These are phyloP conservation scores for Isaurus tuberculatus DNA, from an alignment of 92 coral and sea anemone genomes.

Conservation along the genomic window DNA sequence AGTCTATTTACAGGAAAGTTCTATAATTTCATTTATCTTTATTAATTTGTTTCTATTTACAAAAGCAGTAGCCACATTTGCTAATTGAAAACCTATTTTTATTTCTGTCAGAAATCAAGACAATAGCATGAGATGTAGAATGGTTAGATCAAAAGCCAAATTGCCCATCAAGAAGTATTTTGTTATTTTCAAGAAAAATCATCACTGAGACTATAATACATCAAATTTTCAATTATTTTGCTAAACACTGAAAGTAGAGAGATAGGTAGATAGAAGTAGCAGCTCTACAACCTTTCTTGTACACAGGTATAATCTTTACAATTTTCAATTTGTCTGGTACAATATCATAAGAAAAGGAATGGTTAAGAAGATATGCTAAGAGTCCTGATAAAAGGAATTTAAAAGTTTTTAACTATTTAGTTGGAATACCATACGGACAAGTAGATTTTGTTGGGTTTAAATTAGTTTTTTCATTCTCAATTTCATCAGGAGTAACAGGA, in stretches of 20 bases:
- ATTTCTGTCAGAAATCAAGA: constrained; percentile 11
- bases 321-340: constrained; percentile 36
- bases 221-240: too few species aligned
- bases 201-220: too few species aligned
- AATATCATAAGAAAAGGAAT: constrained; percentile 29
- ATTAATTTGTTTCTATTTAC: background rate
- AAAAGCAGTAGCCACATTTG: background rate
- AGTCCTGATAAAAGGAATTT: constrained; percentile 15
- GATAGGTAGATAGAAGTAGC: constrained; percentile 23
- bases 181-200: too few species aligned
- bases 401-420: background rate
- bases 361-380: too few species aligned
- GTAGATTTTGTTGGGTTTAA: constrained; percentile 26
- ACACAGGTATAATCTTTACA: constrained; percentile 40
- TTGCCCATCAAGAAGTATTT: too few species aligned
- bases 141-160: constrained; percentile 43
- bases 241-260: too few species aligned
- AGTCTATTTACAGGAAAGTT: background rate
- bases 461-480: constrained; percentile 24
- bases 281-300: constrained; percentile 36
- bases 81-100: background rate
- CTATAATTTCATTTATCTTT: background rate
- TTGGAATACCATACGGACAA: constrained; percentile 33
- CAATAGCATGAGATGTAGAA: constrained; percentile 34
- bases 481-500: constrained; percentile 26